These are phyloP conservation scores for Apogon hyalosoma DNA, from an alignment of 2,797 vertebrate genomes.

Conservation along the genomic window DNA sequence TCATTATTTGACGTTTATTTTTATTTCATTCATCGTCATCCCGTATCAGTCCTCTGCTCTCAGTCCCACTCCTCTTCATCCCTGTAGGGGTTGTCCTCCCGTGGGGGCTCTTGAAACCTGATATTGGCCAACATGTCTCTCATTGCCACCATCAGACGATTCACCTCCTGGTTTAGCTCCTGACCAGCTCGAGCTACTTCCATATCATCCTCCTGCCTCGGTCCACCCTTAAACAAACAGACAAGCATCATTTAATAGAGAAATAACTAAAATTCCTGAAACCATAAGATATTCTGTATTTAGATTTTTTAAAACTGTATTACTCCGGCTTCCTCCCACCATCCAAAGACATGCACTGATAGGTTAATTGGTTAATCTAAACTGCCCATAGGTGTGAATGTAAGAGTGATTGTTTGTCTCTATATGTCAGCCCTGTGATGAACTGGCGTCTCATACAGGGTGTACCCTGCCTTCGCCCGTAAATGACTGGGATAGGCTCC, in stretches of 20 bases:
- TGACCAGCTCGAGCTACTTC: constrained; percentile 89
- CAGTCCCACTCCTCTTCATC: constrained; percentile 92
- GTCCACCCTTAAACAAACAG: constrained; percentile 80
- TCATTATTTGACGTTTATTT: neutral
- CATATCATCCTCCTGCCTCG: constrained; percentile 85
- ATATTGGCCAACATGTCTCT: constrained; percentile 98
- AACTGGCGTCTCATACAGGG: too few species aligned
- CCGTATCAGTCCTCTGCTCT: constrained; percentile 44
- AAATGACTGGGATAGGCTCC: too few species aligned
- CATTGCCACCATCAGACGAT: constrained; percentile 96
- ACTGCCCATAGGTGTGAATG: too few species aligned
- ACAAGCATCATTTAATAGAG: neutral
- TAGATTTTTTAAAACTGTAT: too few species aligned
- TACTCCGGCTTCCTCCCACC: too few species aligned
- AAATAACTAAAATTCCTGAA: neutral
- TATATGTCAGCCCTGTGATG: too few species aligned
- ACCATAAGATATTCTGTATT: neutral
- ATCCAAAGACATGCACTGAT: too few species aligned
- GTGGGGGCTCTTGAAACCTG: constrained; percentile 92
- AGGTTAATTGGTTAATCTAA: too few species aligned
- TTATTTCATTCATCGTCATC: constrained; percentile 12
- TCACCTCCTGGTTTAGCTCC: constrained; percentile 94
- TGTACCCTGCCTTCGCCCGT: too few species aligned
- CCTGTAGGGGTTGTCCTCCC: constrained; percentile 90
- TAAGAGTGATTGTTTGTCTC: too few species aligned